phyloP scores from a whole-genome alignment of 2,888 invertebrate genomes.

The Drosophila hamatofila region DNA sequence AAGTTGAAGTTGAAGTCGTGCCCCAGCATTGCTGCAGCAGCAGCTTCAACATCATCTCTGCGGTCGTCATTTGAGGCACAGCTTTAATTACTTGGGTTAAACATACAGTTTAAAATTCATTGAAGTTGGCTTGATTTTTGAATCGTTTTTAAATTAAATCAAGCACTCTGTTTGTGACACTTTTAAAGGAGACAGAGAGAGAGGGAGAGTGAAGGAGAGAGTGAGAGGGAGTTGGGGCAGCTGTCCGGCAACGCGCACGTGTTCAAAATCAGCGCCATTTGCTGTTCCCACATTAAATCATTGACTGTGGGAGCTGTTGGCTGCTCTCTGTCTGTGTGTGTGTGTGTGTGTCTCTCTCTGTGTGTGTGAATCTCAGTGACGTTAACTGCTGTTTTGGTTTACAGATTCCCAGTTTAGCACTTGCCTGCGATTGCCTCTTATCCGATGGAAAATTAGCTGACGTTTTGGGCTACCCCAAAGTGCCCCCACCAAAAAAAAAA shows the following conservation, averaged over 20 bases:
- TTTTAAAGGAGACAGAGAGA: background rate
- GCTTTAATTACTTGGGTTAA: constrained; percentile 79
- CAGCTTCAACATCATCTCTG: constrained; percentile 8
- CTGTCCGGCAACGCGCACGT: constrained; percentile 53
- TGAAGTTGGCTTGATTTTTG: constrained; percentile 63
- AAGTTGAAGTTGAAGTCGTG: constrained; percentile 44
- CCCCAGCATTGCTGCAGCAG: constrained; percentile 18
- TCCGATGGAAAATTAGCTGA: constrained; percentile 56
- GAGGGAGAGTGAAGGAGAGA: background rate
- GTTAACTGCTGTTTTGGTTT: constrained; percentile 58
- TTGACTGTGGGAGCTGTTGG: constrained; percentile 36
- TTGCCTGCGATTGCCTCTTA: constrained; percentile 26
- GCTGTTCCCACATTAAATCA: constrained; percentile 74
- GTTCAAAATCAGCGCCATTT: constrained; percentile 53
- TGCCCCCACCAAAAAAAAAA: background rate
- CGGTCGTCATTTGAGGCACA: constrained; percentile 53
- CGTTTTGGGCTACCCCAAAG: constrained; percentile 10
- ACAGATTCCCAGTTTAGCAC: constrained; percentile 53
- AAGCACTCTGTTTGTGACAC: constrained; percentile 33
- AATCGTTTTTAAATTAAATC: constrained; percentile 79
- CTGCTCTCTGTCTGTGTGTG: background rate
- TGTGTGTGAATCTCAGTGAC: constrained; percentile 48
- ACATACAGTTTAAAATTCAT: constrained; percentile 71
- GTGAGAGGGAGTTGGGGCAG: background rate
- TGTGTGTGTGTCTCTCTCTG: constrained; percentile 1